Conservation (phyloP, 2,797 vertebrate species). For the Alcedo atthis region DNA sequence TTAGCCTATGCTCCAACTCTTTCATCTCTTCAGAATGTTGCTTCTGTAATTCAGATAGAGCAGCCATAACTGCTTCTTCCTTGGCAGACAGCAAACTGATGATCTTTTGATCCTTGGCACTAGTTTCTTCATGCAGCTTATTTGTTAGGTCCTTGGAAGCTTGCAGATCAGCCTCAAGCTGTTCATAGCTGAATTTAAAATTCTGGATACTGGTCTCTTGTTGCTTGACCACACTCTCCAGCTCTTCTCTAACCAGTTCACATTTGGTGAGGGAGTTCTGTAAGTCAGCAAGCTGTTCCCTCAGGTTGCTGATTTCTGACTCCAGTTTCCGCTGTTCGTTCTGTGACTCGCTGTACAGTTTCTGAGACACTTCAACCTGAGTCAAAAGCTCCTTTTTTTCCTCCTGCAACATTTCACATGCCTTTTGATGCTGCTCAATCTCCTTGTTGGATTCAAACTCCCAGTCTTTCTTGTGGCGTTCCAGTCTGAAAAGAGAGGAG, state of each 20-base stretch:
- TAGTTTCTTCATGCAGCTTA: slow-evolving; percentile 84
- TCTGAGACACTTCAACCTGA: slow-evolving; percentile 71
- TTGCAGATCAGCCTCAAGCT: slow-evolving; percentile 89
- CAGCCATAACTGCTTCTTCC: slow-evolving; percentile 86
- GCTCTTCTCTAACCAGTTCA: slow-evolving; percentile 76
- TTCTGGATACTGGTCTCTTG: slow-evolving; percentile 85
- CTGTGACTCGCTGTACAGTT: slow-evolving; percentile 70
- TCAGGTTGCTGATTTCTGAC: slow-evolving; percentile 79
- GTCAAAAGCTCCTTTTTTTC: slow-evolving; percentile 78
- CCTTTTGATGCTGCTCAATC: slow-evolving; percentile 75
- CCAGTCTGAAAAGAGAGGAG: slow-evolving; percentile 78
- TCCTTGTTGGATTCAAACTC: slow-evolving; percentile 78
- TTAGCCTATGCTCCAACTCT: slow-evolving; percentile 76
- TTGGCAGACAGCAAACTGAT: slow-evolving; percentile 87
- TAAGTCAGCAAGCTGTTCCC: slow-evolving; percentile 77
- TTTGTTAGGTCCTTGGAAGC: slow-evolving; percentile 86
- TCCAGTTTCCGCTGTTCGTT: slow-evolving; percentile 76
- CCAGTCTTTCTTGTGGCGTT: slow-evolving; percentile 79
- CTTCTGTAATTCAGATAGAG: slow-evolving; percentile 67
- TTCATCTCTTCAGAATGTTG: slow-evolving; percentile 87
- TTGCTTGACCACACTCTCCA: slow-evolving; percentile 78
- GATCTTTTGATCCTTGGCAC: slow-evolving; percentile 89
- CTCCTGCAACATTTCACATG: slow-evolving; percentile 76
- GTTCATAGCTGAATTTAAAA: slow-evolving; percentile 85
- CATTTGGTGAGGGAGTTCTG: slow-evolving; percentile 82